phyloP scores from a whole-genome alignment of 2,797 vertebrate genomes.

The Sebastolobus altivelis region DNA sequence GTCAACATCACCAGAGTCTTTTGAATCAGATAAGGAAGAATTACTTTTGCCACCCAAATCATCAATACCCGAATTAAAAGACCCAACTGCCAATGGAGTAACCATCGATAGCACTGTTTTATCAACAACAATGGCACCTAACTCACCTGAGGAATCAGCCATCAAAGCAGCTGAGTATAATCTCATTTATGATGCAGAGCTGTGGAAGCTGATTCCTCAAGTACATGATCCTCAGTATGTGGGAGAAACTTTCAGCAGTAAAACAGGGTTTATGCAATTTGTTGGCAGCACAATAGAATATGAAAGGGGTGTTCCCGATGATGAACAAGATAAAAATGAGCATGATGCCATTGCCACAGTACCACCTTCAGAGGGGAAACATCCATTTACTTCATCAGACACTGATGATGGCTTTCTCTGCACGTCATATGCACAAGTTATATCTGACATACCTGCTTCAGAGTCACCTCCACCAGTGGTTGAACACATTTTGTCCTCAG shows the following conservation, averaged over 20 bases:
- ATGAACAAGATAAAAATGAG: conserved; percentile 16
- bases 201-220: conserved; percentile 75
- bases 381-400: conserved; percentile 19
- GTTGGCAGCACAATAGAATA: conserved; percentile 38
- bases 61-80: background rate
- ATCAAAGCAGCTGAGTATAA: conserved; percentile 48
- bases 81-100: conserved; percentile 1
- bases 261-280: conserved; percentile 64
- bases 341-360: background rate
- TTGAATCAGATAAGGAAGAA: conserved; percentile 37
- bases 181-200: conserved; percentile 60
- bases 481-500: conserved; percentile 21
- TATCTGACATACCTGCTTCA: conserved; percentile 1
- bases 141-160: conserved; percentile 23
- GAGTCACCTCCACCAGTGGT: conserved; percentile 41
- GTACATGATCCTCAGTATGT: conserved; percentile 77
- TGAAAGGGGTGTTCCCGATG: background rate
- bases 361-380: background rate
- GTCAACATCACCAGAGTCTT: conserved; percentile 52
- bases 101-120: background rate
- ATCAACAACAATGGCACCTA: conserved; percentile 7
- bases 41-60: background rate
- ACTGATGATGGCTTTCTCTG: background rate
- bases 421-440: conserved; percentile 7
- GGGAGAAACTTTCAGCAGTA: conserved; percentile 67